Percentiles rank a stretch among this genome's conserved stretches.
These are phyloP conservation scores for Tolmerus cingulatus DNA, from an alignment of 2,888 invertebrate genomes.

Conservation along the genomic window DNA sequence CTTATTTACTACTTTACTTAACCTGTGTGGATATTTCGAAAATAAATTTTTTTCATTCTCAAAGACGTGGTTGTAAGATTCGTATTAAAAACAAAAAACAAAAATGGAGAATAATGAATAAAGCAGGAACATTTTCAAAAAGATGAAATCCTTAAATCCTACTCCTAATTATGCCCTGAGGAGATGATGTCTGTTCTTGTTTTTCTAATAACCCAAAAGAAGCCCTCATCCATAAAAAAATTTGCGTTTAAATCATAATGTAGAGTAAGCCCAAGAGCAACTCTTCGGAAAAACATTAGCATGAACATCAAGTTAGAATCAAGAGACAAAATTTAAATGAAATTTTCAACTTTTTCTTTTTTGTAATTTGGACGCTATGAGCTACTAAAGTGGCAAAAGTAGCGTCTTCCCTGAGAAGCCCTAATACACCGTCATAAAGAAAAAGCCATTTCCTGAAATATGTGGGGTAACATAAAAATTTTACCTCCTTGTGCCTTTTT, in stretches of 20 bases:
- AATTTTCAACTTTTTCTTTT: background rate
- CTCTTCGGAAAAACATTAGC: background rate
- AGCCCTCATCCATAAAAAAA: background rate
- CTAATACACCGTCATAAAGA: background rate
- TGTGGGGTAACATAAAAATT: constrained; percentile 5
- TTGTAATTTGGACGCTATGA: background rate
- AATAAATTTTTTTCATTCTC: too few species aligned
- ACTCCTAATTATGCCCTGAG: background rate
- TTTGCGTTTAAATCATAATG: background rate
- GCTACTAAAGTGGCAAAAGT: background rate
- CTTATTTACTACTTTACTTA: too few species aligned
- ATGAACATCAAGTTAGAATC: background rate
- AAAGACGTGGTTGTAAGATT: too few species aligned
- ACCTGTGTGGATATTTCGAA: too few species aligned
- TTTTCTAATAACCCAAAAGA: background rate
- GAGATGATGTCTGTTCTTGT: background rate
- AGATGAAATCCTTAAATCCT: background rate
- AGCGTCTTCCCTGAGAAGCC: background rate
- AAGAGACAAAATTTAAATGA: background rate
- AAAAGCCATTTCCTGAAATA: constrained; percentile 20
- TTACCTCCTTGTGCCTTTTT: constrained; percentile 9
- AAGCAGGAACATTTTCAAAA: background rate
- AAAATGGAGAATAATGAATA: too few species aligned
- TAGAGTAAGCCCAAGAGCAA: background rate
- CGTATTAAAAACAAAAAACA: background rate